Evolutionary conservation across 2,797 vertebrate genomes (phyloP).

Genomic region (Galagoides demidoff): DNA sequence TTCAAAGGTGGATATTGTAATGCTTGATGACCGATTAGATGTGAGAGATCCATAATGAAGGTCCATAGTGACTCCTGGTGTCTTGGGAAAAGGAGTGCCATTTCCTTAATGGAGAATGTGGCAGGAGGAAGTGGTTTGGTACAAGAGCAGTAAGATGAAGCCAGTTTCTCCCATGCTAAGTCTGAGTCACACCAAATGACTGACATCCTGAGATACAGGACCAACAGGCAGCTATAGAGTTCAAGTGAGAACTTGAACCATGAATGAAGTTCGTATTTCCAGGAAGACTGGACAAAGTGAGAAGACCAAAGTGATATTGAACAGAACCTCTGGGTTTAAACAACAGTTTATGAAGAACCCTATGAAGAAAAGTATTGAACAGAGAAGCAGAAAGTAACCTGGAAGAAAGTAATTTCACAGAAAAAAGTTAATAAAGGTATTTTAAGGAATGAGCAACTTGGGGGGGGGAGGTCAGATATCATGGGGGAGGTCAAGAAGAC

Average conservation of each 20-base stretch:
- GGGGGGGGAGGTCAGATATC: background rate
- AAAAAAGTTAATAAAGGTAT: background rate
- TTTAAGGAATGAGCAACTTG: background rate
- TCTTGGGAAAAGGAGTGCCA: background rate
- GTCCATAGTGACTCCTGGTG: background rate
- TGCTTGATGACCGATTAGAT: background rate
- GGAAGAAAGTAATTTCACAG: background rate
- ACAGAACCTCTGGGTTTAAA: background rate
- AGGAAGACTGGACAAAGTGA: background rate
- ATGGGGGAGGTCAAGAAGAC: background rate
- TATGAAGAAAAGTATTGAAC: too few species aligned
- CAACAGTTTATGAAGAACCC: background rate
- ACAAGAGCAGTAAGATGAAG: background rate
- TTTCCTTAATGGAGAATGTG: background rate
- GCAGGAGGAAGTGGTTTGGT: background rate
- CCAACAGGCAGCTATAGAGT: background rate
- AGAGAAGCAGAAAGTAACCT: background rate
- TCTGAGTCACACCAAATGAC: background rate
- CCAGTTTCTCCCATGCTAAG: background rate
- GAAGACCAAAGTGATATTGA: background rate
- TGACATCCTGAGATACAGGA: background rate
- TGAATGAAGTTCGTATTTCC: background rate
- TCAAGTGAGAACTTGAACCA: background rate
- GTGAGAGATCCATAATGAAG: background rate
- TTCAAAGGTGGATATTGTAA: background rate